Percentiles rank a stretch among this genome's conserved stretches.
Conservation (phyloP, 2,113 vertebrate species). For the Notarius lentiginosus region DNA sequence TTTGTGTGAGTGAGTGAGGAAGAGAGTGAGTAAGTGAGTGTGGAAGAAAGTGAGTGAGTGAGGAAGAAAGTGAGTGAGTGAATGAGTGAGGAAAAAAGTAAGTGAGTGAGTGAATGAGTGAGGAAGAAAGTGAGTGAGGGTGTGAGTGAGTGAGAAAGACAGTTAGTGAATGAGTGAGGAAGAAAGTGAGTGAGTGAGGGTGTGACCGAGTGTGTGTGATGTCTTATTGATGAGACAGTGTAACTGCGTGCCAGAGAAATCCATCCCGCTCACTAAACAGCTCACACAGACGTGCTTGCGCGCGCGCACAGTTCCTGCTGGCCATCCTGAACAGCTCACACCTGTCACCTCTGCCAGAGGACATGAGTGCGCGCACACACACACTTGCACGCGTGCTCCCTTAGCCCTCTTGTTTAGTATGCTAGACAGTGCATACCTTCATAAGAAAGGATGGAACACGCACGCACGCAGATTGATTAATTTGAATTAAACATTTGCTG, state of each 20-base stretch:
- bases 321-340: constrained; percentile 48
- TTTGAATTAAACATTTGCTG: constrained; percentile 57
- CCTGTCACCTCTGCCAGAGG: constrained; percentile 48
- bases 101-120: too few species aligned
- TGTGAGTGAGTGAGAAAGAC: too few species aligned
- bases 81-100: too few species aligned
- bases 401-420: constrained; percentile 44
- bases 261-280: constrained; percentile 52
- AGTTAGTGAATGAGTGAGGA: too few species aligned
- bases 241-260: constrained; percentile 57
- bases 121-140: too few species aligned
- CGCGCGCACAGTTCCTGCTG: constrained; percentile 30
- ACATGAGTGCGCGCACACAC: constrained; percentile 21
- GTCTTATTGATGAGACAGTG: constrained; percentile 62
- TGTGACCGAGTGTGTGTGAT: constrained; percentile 58
- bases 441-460: constrained; percentile 32
- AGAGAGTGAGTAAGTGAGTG: too few species aligned
- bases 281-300: background rate
- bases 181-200: too few species aligned
- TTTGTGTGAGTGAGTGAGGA: too few species aligned
- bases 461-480: constrained; percentile 49
- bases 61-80: too few species aligned
- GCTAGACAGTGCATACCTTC: constrained; percentile 42
- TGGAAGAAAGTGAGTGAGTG: too few species aligned
- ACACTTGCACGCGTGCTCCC: constrained; percentile 4